These are phyloP conservation scores for Dryadula phaetusa DNA, from an alignment of 2,888 invertebrate genomes.

Conservation along the genomic window DNA sequence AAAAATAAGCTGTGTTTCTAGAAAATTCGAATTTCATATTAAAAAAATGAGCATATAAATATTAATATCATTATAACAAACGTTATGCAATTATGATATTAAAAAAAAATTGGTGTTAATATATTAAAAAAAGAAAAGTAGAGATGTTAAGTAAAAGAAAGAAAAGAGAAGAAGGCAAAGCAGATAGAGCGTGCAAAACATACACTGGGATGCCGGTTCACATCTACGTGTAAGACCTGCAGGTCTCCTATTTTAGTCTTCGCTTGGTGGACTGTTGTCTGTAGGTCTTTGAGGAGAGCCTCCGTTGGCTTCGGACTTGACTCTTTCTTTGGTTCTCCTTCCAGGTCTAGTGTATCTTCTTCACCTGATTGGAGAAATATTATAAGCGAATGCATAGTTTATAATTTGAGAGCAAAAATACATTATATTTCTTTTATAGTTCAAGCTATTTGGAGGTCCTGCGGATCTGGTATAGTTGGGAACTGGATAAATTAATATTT, in stretches of 20 bases:
- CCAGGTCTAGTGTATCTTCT: slow-evolving; percentile 67
- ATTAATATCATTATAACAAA: slow-evolving; percentile 2
- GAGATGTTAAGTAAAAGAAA: neutral
- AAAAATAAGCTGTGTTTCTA: slow-evolving; percentile 6
- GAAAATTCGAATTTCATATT: neutral
- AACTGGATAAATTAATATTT: no score
- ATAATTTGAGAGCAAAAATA: no score
- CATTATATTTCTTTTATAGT: no score
- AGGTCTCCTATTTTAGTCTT: slow-evolving; percentile 86
- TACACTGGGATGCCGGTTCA: slow-evolving; percentile 72
- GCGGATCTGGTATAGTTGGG: no score
- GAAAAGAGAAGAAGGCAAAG: slow-evolving; percentile 38
- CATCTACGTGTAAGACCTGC: slow-evolving; percentile 81
- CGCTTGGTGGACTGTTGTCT: slow-evolving; percentile 84
- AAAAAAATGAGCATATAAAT: neutral
- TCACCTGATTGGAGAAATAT: slow-evolving; percentile 64
- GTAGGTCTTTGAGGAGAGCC: slow-evolving; percentile 78
- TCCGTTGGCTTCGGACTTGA: slow-evolving; percentile 69
- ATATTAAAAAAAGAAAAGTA: slow-evolving; percentile 1
- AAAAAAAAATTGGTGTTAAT: slow-evolving; percentile 13
- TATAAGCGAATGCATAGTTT: no score
- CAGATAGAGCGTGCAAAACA: slow-evolving; percentile 75
- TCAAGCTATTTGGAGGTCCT: no score
- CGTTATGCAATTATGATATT: slow-evolving; percentile 14
- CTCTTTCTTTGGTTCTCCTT: slow-evolving; percentile 55